Conservation (phyloP, 1,140 invertebrate species). For the Lepidurus couesii region DNA sequence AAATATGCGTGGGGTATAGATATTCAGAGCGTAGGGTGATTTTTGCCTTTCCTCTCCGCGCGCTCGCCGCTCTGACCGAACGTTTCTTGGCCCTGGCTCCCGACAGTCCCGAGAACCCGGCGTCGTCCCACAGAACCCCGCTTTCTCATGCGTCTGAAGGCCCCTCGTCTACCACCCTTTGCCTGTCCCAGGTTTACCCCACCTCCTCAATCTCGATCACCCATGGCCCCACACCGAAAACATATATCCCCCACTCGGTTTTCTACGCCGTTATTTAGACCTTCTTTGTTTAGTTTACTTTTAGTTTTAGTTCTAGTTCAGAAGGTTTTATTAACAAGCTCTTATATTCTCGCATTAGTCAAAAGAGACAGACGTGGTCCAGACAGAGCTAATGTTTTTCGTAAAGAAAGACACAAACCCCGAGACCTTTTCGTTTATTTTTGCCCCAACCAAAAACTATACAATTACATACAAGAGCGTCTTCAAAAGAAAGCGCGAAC, state of each 20-base stretch:
- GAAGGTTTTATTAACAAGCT: background rate
- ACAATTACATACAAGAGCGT: background rate
- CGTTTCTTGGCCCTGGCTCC: background rate
- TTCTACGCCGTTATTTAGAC: conserved; percentile 10
- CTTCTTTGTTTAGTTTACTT: background rate
- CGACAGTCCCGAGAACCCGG: background rate
- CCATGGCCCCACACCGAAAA: background rate
- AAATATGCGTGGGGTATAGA: conserved; percentile 22
- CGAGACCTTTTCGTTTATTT: background rate
- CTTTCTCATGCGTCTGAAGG: background rate
- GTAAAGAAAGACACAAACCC: background rate
- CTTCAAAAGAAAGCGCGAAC: too few species aligned
- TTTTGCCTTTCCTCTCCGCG: background rate
- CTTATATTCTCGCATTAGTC: background rate
- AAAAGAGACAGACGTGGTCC: background rate
- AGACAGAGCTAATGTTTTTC: background rate
- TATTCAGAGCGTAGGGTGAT: conserved; percentile 21
- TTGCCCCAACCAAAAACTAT: background rate
- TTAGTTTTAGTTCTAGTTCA: background rate
- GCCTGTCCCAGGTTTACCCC: background rate
- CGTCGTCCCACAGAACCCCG: background rate
- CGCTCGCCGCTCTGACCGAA: background rate
- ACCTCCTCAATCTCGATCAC: background rate
- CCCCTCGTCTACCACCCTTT: background rate
- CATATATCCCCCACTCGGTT: background rate